Percentiles rank a stretch among this genome's conserved stretches.
Conservation (phyloP, 2,113 vertebrate genomes). For the Hippoglossus stenolepis region DNA sequence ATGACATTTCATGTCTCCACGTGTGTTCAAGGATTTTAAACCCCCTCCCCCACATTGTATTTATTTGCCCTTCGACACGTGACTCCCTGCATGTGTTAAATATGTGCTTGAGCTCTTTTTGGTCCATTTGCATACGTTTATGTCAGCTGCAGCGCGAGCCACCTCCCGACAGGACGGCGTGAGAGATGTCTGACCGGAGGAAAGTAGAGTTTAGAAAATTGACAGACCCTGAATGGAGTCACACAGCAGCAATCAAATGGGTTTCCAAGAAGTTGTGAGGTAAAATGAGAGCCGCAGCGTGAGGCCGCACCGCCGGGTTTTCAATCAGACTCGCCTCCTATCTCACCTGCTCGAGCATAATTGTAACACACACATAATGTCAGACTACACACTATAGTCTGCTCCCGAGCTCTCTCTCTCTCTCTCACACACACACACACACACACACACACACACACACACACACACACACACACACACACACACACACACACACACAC, state of each 20-base stretch:
- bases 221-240: conserved; percentile 61
- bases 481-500: conserved; percentile 27
- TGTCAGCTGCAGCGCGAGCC: background rate
- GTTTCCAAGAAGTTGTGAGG: conserved; percentile 47
- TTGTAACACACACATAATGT: conserved; percentile 41
- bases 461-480: conserved; percentile 20
- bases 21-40: background rate
- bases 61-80: background rate
- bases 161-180: background rate
- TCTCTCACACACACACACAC: conserved; percentile 5
- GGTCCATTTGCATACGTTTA: background rate
- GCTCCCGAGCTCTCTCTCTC: background rate
- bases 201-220: conserved; percentile 32
- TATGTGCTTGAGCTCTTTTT: background rate
- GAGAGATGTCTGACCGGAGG: conserved; percentile 12
- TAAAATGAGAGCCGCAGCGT: conserved; percentile 67
- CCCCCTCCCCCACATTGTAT: background rate
- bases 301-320: conserved; percentile 53
- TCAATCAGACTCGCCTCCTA: conserved; percentile 69
- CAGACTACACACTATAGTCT: conserved; percentile 21
- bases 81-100: background rate
- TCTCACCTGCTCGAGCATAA: conserved; percentile 60
- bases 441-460: conserved; percentile 29
- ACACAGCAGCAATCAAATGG: conserved; percentile 62
- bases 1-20: background rate